Conservation (phyloP, 1,140 invertebrate genomes). For the Camponotus pennsylvanicus region DNA sequence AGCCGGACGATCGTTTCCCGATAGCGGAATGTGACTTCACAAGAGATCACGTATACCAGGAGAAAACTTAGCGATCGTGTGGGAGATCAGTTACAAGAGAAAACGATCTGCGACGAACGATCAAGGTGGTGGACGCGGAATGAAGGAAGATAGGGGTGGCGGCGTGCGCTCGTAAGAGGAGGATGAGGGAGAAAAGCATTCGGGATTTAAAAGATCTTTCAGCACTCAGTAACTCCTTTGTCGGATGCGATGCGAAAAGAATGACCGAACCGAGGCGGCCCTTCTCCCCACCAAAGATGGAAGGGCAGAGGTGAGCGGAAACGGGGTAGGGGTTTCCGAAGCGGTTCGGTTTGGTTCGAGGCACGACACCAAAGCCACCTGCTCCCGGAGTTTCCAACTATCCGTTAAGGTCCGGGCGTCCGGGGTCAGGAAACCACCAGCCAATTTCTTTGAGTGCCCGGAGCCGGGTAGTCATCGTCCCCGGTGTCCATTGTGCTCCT, state of each 20-base stretch:
- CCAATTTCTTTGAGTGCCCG: slow-evolving; percentile 84
- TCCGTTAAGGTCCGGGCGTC: slow-evolving; percentile 73
- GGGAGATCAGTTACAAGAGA: slow-evolving; percentile 48
- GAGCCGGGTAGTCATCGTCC: slow-evolving; percentile 76
- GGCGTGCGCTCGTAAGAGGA: slow-evolving; percentile 15
- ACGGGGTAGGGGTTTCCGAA: slow-evolving; percentile 57
- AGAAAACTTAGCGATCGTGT: slow-evolving; percentile 54
- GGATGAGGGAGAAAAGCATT: slow-evolving; percentile 67
- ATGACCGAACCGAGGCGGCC: slow-evolving; percentile 51
- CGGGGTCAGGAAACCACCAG: slow-evolving; percentile 79
- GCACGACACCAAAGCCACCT: slow-evolving; percentile 75
- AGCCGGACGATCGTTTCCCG: slow-evolving; percentile 44
- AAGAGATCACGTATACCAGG: slow-evolving; percentile 69
- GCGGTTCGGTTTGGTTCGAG: slow-evolving; percentile 65
- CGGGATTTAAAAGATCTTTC: slow-evolving; percentile 72
- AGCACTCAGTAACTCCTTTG: slow-evolving; percentile 66
- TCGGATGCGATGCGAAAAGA: slow-evolving; percentile 74
- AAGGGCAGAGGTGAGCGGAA: slow-evolving; percentile 51
- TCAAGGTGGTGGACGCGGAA: slow-evolving; percentile 24
- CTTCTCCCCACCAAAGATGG: slow-evolving; percentile 21
- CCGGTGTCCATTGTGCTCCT: slow-evolving; percentile 77
- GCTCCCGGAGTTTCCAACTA: slow-evolving; percentile 78
- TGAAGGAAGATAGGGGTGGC: no score
- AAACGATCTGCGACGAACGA: slow-evolving; percentile 53
- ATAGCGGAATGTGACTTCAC: slow-evolving; percentile 48